Conservation (phyloP, 2,888 invertebrate genomes). For the Rotaria magnacalcarata region DNA sequence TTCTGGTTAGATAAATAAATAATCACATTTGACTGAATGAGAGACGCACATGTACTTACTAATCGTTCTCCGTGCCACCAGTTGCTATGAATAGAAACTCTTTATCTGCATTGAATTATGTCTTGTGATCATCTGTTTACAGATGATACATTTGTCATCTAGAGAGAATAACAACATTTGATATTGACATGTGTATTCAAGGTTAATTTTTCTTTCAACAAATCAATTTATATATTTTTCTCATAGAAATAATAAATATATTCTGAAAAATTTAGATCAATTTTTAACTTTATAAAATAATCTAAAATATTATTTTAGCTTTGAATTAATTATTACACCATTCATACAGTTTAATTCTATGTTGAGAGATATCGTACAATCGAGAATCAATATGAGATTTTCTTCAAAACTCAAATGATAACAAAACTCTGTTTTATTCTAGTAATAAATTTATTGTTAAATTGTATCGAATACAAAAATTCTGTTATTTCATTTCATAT, state of each 20-base stretch:
- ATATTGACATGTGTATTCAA: constrained; percentile 12
- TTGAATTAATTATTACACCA: no score
- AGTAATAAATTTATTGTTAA: no score
- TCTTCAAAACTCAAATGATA: no score
- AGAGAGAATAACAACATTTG: not conserved
- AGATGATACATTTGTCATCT: not conserved
- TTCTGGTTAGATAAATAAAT: not conserved
- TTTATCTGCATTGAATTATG: constrained; percentile 3
- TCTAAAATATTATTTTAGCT: no score
- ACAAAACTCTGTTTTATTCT: no score
- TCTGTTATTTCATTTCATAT: no score
- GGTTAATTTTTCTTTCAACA: not conserved
- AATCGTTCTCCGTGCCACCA: not conserved
- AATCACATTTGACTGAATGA: not conserved
- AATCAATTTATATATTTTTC: not conserved
- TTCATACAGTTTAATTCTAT: no score
- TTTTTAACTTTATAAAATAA: no score
- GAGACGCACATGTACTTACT: not conserved
- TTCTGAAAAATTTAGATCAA: no score
- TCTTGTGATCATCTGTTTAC: not conserved
- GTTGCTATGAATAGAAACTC: not conserved
- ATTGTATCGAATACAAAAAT: no score
- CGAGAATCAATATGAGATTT: no score
- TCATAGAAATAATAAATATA: not conserved
- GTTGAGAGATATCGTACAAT: no score